Evolutionary conservation across 2,113 vertebrate genomes (phyloP), one percentile per base, ranked within the genome.

Genomic region (Cololabis saira): DNA sequence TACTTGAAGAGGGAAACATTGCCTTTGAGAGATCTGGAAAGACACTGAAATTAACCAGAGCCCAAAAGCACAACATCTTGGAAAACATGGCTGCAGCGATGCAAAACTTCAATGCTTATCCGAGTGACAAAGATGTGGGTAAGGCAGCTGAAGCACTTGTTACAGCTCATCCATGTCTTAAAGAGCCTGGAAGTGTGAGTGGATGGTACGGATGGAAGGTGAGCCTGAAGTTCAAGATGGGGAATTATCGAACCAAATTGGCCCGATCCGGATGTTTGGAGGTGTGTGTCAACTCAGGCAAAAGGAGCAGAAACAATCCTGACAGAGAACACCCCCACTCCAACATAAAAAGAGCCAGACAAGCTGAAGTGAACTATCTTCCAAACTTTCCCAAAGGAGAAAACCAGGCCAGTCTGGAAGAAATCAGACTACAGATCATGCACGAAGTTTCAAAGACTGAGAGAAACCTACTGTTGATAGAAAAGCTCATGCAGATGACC

Each of bases 1-100:
- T 55, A 55, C 51, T 55, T 11, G 42, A 30, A 55, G 63, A 66
- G 47, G 63, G 51, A 66, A 55, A 66, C 54, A n/a, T 17, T 66
- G 63, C 44, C 45, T 54, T 30, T 54, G 22, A 65, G 33, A 12
- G 43, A 54, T 65, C 62, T 27, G 62, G 41, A 65, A 54, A 65
- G 24, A 44, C 43, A 21, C 21, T 54, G 22, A 65, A 65, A 21
- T 55, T 66, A 16, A 66, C 30, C 24, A 66, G 42, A 18, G 45
- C 19, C 16, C 56, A 59, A 13, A 66, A 55, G 22, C 18, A 21
- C 53, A 40, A 65, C 24, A 44, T 65, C 61, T 21, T 65, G 43
- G 17, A 54, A 65, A 58, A 53, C 43, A 54, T 65, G 40, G 61
- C 50, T 27, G 40, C 30, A 53, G 33, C 15, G 14, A 53, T 53